phyloP scores from a whole-genome alignment of 2,113 vertebrate genomes.

The Gopherus flavomarginatus region DNA sequence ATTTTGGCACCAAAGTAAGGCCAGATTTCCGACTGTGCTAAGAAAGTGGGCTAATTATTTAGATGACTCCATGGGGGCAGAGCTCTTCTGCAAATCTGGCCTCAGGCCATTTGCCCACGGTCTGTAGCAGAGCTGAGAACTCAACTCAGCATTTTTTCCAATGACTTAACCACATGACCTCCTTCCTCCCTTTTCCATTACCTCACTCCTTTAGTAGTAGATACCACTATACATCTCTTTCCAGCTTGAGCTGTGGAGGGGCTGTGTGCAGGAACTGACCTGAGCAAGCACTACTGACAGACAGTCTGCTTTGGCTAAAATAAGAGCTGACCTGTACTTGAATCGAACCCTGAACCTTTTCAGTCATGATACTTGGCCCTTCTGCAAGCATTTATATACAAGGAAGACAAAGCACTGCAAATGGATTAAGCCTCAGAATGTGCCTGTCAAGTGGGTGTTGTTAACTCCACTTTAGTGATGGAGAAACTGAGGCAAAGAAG shows the following conservation, averaged over 20 bases:
- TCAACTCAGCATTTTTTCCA: neutral
- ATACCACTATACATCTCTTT: neutral
- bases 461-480: neutral
- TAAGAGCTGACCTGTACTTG: neutral
- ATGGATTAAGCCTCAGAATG: neutral
- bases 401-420: neutral
- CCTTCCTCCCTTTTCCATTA: too few relatives aligned
- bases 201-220: neutral
- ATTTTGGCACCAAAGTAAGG: neutral
- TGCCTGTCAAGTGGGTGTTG: neutral
- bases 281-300: too few relatives aligned
- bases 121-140: neutral
- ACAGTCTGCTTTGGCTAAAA: neutral
- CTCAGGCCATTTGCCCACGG: neutral
- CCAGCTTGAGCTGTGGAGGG: neutral
- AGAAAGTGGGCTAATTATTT: neutral
- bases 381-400: neutral
- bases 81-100: neutral
- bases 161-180: too few relatives aligned
- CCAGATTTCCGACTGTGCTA: neutral
- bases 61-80: neutral
- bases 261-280: neutral
- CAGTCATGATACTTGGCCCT: neutral
- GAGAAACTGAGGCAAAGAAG: rapidly evolving
- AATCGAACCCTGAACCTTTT: neutral